These are phyloP conservation scores for Geotrypetes seraphini DNA, from an alignment of 2,797 vertebrate species.

Conservation along the genomic window DNA sequence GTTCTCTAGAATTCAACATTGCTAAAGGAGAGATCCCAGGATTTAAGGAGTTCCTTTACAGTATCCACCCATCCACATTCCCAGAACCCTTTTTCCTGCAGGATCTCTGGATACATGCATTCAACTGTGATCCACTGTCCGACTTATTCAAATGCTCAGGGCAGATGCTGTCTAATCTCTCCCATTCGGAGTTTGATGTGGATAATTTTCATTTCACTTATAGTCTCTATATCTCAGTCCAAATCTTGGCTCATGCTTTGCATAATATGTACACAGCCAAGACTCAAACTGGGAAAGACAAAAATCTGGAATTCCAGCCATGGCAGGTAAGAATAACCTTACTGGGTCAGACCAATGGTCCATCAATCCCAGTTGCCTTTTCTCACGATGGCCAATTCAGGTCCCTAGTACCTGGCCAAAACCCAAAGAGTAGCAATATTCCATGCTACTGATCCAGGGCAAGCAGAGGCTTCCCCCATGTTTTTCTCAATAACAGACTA, in stretches of 20 bases:
- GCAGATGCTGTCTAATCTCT: neutral
- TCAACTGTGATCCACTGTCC: neutral
- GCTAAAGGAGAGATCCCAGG: constrained; percentile 7
- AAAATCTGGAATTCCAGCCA: neutral
- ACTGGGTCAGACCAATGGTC: no score
- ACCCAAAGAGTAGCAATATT: no score
- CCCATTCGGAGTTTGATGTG: neutral
- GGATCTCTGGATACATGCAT: neutral
- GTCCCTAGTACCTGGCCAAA: no score
- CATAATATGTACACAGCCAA: neutral
- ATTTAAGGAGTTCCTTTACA: neutral
- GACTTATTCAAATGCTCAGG: neutral
- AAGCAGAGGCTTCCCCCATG: no score
- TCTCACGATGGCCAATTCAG: no score
- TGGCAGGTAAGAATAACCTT: constrained; percentile 3
- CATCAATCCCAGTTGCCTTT: no score
- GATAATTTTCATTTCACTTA: constrained; percentile 2
- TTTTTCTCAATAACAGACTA: no score
- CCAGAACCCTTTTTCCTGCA: neutral
- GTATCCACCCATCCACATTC: neutral
- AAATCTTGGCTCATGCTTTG: neutral
- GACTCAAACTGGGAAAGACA: neutral
- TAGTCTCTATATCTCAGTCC: constrained; percentile 1
- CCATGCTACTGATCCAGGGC: no score
- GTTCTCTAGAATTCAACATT: constrained; percentile 1